These are phyloP conservation scores for Ctenomys sociabilis DNA, from an alignment of 2,113 vertebrate genomes.

Conservation along the genomic window DNA sequence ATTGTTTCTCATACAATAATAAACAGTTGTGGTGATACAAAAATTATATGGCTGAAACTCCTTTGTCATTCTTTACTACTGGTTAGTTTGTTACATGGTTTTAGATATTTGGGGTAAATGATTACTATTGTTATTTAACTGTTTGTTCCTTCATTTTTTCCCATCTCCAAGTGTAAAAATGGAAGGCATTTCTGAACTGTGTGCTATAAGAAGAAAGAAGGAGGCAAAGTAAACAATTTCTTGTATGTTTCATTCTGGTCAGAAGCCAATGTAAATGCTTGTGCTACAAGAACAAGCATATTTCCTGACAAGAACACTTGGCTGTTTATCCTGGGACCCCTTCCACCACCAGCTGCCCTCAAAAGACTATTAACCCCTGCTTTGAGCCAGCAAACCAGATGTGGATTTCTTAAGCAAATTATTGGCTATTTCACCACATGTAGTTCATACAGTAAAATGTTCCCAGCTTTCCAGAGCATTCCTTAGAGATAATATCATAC, in stretches of 20 bases:
- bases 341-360: constrained; percentile 90
- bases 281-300: constrained; percentile 92
- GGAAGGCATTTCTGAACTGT: constrained; percentile 75
- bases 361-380: constrained; percentile 93
- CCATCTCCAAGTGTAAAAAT: constrained; percentile 67
- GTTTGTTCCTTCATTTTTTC: neutral
- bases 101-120: neutral
- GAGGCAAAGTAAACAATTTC: constrained; percentile 90
- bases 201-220: constrained; percentile 47
- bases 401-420: constrained; percentile 95
- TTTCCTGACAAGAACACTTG: constrained; percentile 95
- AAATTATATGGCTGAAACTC: neutral
- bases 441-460: constrained; percentile 93
- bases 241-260: constrained; percentile 89
- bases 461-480: constrained; percentile 95
- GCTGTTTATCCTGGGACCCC: constrained; percentile 92
- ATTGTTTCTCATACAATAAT: neutral
- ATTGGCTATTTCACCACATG: constrained; percentile 93
- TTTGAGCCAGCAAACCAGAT: constrained; percentile 92
- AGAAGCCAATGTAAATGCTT: constrained; percentile 94
- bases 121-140: neutral
- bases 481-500: constrained; percentile 92
- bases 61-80: neutral
- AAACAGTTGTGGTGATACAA: neutral
- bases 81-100: neutral